Evolutionary conservation across 1,140 invertebrate genomes (phyloP).

Genomic region (Bombus balteatus): DNA sequence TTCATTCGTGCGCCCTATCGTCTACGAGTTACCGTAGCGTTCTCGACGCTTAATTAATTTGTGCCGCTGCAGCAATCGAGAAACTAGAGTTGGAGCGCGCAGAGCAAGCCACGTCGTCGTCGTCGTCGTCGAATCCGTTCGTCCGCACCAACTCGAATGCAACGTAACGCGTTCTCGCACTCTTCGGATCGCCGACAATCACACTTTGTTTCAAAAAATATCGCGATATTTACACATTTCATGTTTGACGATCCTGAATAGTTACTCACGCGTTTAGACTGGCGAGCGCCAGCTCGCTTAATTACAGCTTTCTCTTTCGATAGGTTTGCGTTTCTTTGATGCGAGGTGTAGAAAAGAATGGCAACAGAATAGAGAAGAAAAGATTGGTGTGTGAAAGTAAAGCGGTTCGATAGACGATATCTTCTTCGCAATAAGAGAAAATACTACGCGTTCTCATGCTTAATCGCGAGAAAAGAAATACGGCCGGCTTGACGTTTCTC

Average conservation of each 20-base stretch:
- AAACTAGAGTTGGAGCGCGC: constrained; percentile 24
- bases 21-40: not conserved
- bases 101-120: not conserved
- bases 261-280: constrained; percentile 36
- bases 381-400: constrained; percentile 3
- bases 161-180: not conserved
- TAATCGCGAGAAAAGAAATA: constrained; percentile 9
- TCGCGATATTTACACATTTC: constrained; percentile 49
- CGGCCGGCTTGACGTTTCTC: not conserved
- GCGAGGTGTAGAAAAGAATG: constrained; percentile 36
- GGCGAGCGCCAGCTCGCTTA: constrained; percentile 33
- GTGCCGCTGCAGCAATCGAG: constrained; percentile 70
- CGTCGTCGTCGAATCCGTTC: not conserved
- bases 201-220: constrained; percentile 44
- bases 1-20: not conserved
- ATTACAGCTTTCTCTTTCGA: not conserved
- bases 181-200: constrained; percentile 31
- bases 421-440: not conserved
- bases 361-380: constrained; percentile 10
- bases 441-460: not conserved
- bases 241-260: constrained; percentile 48
- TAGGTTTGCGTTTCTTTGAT: not conserved
- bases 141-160: not conserved
- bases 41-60: constrained; percentile 54
- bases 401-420: constrained; percentile 18